A percentile compares a stretch with the other conserved stretches of the same genome.
These are phyloP conservation scores for Berghia stephanieae DNA, from an alignment of 1,140 invertebrate genomes.

Conservation along the genomic window DNA sequence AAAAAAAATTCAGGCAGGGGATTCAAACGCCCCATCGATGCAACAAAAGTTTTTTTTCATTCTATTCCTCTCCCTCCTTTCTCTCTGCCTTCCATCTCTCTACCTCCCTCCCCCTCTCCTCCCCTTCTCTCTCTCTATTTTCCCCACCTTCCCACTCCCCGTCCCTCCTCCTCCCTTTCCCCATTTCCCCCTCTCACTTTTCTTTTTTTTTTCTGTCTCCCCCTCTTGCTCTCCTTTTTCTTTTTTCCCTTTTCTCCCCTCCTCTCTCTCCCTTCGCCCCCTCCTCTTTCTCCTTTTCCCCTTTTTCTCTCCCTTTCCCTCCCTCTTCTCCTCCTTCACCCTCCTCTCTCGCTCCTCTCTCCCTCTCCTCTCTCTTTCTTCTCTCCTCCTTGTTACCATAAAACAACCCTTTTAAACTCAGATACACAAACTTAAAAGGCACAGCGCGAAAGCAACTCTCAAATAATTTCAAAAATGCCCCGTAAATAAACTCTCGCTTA, in stretches of 20 bases:
- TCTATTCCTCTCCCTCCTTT: too few relatives aligned
- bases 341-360: neutral
- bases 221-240: neutral
- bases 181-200: neutral
- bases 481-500: too few relatives aligned
- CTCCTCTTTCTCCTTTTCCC: conserved; percentile 7
- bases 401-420: too few relatives aligned
- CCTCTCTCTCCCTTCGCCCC: conserved; percentile 17
- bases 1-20: too few relatives aligned
- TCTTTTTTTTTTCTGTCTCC: neutral
- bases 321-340: conserved; percentile 7
- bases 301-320: conserved; percentile 19
- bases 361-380: neutral
- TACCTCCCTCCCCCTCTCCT: too few relatives aligned
- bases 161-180: neutral
- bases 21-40: too few relatives aligned
- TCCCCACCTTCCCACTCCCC: neutral
- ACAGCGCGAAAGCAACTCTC: too few relatives aligned
- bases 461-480: too few relatives aligned
- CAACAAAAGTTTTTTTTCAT: too few relatives aligned
- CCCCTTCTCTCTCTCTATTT: conserved; percentile 15
- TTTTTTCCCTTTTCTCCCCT: neutral
- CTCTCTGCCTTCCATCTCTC: too few relatives aligned
- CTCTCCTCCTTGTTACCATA: neutral
- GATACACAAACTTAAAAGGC: too few relatives aligned